Evolutionary conservation across 2,888 invertebrate species (phyloP), one percentile per base, ranked within the genome.

Genomic region (Pegoplata infirma): DNA sequence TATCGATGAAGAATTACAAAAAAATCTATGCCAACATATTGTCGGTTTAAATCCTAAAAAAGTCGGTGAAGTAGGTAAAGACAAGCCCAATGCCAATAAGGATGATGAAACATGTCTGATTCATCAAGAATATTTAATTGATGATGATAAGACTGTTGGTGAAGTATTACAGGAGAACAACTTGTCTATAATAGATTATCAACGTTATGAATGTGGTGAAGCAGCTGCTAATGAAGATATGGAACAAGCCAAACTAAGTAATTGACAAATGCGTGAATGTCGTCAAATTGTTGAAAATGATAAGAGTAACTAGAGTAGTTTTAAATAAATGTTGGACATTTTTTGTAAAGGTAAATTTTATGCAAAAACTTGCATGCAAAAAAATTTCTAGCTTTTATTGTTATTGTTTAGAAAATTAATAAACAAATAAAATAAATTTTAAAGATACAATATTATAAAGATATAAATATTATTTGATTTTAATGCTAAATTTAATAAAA

Each of bases 1-100:
- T 63, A 76, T 86, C 16, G 90, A 91, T 68, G 82, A 84, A 1
- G 87, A 89, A 14, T 80, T 90, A 5, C 94, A 94, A 16, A 92
- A 92, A 82, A 94, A 96, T 84, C 88, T 98, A 6, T 97, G 97
- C 86, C 98, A 98, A 87, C 98, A 98, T 86, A 93, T 98, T 84
- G 96, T 98, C 19, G 97, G 97, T 28, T 94, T 96, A 92, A 94
- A 94, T 83, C 97, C 97, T 0, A 88, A 85, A 40, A 94, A 93
- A 90, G 92, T 97, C 76, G 97, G 96, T 0, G 89, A 92, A 81
- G 91, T 91, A 80, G 90, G 90, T 14, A 89, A 88, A 58, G 95
- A 95, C 85, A 89, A 92, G 82, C 94, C 94, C 6, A 88, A 90
- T 0, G 90, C 91, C 80, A 92, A 93, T 83, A 87, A 91, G 55